Conservation (phyloP, 1,140 invertebrate species). For the Drosophila yakuba region DNA sequence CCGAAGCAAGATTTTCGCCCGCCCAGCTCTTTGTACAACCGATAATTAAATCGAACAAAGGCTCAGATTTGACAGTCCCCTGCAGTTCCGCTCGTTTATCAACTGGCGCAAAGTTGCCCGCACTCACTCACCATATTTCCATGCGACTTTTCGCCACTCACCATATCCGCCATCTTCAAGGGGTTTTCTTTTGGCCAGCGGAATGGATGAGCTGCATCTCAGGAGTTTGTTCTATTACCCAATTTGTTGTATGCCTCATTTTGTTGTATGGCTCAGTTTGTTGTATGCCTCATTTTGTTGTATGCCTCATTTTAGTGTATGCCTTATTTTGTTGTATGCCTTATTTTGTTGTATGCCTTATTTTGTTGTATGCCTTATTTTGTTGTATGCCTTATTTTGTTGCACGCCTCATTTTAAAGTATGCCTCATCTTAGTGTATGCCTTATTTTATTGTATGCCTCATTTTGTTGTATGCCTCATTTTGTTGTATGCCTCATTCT, state of each 20-base stretch:
- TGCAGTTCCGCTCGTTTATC: slow-evolving; percentile 42
- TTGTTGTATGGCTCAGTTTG: too few species aligned
- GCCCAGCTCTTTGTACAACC: slow-evolving; percentile 40
- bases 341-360: not conserved
- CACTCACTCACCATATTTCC: slow-evolving; percentile 3
- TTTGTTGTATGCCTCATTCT: too few species aligned
- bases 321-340: too few species aligned
- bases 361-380: too few species aligned
- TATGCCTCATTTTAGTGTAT: too few species aligned
- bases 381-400: too few species aligned
- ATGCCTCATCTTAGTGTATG: not conserved
- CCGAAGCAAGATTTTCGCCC: slow-evolving; percentile 13
- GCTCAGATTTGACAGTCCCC: slow-evolving; percentile 38
- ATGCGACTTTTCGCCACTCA: not conserved
- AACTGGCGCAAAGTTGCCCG: slow-evolving; percentile 10
- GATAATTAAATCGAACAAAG: slow-evolving; percentile 56
- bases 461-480: too few species aligned
- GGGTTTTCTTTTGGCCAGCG: slow-evolving; percentile 1
- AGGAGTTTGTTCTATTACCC: not conserved
- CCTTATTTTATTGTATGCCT: too few species aligned
- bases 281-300: too few species aligned
- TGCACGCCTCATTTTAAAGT: too few species aligned
- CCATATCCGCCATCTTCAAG: not conserved
- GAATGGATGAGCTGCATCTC: slow-evolving; percentile 26
- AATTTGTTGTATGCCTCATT: too few species aligned